Base-by-base conservation (phyloP, 2,888 invertebrate species). In the Drosophila rubida region DNA sequence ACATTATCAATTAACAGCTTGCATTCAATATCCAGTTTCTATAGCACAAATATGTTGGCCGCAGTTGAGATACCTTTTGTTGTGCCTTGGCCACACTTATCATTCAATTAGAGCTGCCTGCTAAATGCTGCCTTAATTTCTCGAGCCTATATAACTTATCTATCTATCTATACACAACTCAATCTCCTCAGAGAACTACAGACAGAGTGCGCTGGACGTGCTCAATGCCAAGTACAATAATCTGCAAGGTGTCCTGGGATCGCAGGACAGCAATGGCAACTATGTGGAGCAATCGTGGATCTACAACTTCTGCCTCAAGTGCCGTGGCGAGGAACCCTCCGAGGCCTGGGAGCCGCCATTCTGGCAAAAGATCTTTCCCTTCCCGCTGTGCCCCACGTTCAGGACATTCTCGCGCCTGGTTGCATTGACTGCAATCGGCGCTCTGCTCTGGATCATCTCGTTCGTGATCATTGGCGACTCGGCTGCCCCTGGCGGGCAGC, bases 401-500 rank as follows among this genome's bases (percentile, higher is more conserved):
- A 93, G 97, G 71, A 95, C 96, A 89, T 95, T 96, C 89, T 95
- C 96, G n/a, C 94, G 97, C 80, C 93, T 96, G 19, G 73, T 96
- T 65, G 94, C 96, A 42, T 93, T 97, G 50, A 93, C 95, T 71
- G 91, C 96, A 48, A 95, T 97, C 88, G 96, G 96, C 63, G 84
- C 95, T 25, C 91, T 97, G 67, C 92, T 94, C 39, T 97, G 97
- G 97, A 94, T 96, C 65, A 93, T 95, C 50, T 93, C 96, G 65
- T 96, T 95, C 93, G 93, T 96, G 54, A 93, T 97, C 61, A 93
- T 97, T 81, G 96, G 96, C 16, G 92, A 94, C 3, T 95, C 95
- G n/a, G 96, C 96, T 22, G 96, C 95, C n/a, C 97, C 97, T 1
- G 96, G 96, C n/a, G 97, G 96, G 11, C 95, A 95, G 89, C 93